These are phyloP conservation scores for Nephotettix cincticeps DNA, from an alignment of 1,140 invertebrate species.

Conservation along the genomic window DNA sequence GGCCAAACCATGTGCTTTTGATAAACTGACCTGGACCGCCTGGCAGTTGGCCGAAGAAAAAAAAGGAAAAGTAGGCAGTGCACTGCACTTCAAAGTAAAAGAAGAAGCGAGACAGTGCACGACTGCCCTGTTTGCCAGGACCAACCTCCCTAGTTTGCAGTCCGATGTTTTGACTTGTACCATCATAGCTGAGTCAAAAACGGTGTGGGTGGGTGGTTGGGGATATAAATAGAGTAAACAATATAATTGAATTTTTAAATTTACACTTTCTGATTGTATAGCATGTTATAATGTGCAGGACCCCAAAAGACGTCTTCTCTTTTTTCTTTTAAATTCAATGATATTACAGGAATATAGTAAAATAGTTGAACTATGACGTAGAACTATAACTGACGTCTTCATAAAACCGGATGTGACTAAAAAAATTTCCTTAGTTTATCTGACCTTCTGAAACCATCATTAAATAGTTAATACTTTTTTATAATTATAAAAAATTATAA, in stretches of 20 bases:
- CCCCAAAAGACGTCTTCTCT: no score
- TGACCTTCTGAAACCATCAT: no score
- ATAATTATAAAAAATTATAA: no score
- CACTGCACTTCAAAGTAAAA: neutral
- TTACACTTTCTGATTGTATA: no score
- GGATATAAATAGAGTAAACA: neutral
- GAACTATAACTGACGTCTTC: no score
- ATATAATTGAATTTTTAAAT: neutral
- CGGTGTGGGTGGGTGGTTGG: neutral
- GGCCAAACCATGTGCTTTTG: neutral
- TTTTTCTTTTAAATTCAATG: no score
- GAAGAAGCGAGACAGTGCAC: neutral
- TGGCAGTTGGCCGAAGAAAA: neutral
- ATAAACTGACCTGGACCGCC: neutral
- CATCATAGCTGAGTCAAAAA: neutral
- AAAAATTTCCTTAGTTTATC: no score
- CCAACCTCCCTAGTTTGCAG: neutral
- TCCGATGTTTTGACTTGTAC: neutral
- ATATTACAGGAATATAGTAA: no score
- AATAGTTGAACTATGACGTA: no score
- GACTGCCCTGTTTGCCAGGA: neutral
- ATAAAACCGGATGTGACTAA: no score
- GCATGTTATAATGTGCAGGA: no score
- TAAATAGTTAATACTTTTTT: no score
- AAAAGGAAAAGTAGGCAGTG: neutral